A percentile compares a stretch with the other conserved stretches of the same genome.
phyloP scores from a whole-genome alignment of 2,888 invertebrate genomes.

The Ectemnius continuus region DNA sequence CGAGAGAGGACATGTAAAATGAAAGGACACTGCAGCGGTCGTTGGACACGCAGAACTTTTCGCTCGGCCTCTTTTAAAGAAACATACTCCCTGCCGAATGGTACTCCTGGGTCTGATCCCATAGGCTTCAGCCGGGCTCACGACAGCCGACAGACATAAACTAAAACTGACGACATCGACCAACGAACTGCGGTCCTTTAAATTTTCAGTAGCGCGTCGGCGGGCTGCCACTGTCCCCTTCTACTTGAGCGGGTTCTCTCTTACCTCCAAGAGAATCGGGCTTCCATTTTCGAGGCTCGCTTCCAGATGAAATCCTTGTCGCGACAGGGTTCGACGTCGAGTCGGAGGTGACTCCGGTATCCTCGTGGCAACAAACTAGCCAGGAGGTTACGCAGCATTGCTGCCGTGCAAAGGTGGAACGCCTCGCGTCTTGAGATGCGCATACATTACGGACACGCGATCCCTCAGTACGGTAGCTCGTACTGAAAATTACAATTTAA shows the following conservation, averaged over 20 bases:
- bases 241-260: too few species aligned
- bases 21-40: conserved; percentile 33
- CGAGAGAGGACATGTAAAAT: conserved; percentile 43
- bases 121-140: conserved; percentile 36
- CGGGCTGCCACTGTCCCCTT: too few species aligned
- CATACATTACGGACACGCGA: conserved; percentile 76
- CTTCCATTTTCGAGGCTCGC: not conserved
- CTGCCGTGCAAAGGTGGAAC: conserved; percentile 69
- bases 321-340: not conserved
- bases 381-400: conserved; percentile 47
- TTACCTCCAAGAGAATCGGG: not conserved
- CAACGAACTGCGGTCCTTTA: not conserved
- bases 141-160: conserved; percentile 27
- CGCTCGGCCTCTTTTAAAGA: conserved; percentile 49
- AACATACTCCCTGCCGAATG: conserved; percentile 48
- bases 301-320: not conserved
- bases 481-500: conserved; percentile 76
- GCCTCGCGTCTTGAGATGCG: conserved; percentile 71
- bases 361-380: conserved; percentile 37
- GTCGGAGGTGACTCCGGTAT: conserved; percentile 1
- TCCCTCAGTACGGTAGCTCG: conserved; percentile 58
- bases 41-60: conserved; percentile 23
- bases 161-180: conserved; percentile 5
- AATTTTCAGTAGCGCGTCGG: conserved; percentile 7
- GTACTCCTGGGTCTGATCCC: conserved; percentile 40